Base-by-base conservation (phyloP, 1,140 invertebrate genomes). In the Diorhabda sublineata region DNA sequence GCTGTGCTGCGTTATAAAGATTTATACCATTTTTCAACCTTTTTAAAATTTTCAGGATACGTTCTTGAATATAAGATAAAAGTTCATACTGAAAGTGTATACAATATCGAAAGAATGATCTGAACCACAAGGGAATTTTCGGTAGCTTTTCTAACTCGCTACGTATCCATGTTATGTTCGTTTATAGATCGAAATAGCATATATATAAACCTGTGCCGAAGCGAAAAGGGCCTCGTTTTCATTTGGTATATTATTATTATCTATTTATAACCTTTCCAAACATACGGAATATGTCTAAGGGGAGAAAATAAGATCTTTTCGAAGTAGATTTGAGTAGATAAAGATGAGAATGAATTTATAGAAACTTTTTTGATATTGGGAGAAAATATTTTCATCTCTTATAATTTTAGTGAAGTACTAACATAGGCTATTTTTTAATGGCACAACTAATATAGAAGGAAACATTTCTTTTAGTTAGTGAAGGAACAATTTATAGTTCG, bases 111-210 rank as follows among this genome's bases (percentile, higher is more conserved):
- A 74, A 75, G 73, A 71, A 71, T 73, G 73, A 42, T 60, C n/a
- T 26, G 66, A 67, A 69, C 73, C 75, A 64, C 75, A 73, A 74
- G 75, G 73, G 75, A 76, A 68, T 71, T 71, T 71, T 76, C 69
- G 71, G 74, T 64, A 72, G 74, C 75, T 74, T 75, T 76, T 77
- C 75, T 74, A 72, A 63, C 71, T 70, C 71, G 71, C 73, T 71
- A 71, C 73, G 74, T 74, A 8, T 77, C 74, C 72, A 77, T 76
- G 76, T 79, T 79, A 79, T 77, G 78, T 76, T 71, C 78, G 74
- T 77, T 79, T 79, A 77, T 77, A 76, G 72, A 75, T 76, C 77
- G 68, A 70, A 77, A 77, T 76, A 72, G 77, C 73, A 66, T 77
- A 71, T 78, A 78, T 79, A 79, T 78, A 76, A 74, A 78, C 72